Evolutionary conservation across 1,140 invertebrate genomes (phyloP).

Genomic region (Spodoptera litura): DNA sequence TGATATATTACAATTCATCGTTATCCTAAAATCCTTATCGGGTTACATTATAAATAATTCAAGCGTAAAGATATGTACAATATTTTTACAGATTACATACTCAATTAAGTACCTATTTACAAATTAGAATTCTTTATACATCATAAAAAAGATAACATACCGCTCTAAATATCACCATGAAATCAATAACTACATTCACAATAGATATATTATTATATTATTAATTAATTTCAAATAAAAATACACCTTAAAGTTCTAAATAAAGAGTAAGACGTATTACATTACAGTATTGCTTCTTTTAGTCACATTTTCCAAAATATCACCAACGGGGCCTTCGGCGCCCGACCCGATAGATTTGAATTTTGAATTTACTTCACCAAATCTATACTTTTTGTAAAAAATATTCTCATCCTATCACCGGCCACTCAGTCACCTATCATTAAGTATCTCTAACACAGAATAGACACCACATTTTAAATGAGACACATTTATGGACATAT

Average conservation of each 20-base stretch:
- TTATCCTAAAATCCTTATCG: conserved; percentile 72
- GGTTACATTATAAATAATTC: conserved; percentile 82
- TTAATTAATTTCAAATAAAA: conserved; percentile 80
- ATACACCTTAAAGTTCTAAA: conserved; percentile 82
- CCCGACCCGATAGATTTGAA: conserved; percentile 52
- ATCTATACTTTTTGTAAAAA: conserved; percentile 77
- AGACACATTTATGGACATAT: conserved; percentile 85
- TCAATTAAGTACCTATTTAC: conserved; percentile 85
- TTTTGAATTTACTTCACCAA: conserved; percentile 41
- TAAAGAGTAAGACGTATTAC: conserved; percentile 87
- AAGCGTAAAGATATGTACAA: conserved; percentile 86
- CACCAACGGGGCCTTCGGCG: conserved; percentile 80
- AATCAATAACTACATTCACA: conserved; percentile 85
- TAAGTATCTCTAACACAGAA: conserved; percentile 81
- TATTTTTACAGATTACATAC: conserved; percentile 84
- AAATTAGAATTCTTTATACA: conserved; percentile 86
- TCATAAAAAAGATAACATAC: conserved; percentile 85
- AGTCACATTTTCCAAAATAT: conserved; percentile 90
- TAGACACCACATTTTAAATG: conserved; percentile 85
- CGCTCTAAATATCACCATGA: conserved; percentile 84
- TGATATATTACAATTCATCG: conserved; percentile 71
- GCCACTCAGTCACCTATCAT: conserved; percentile 81
- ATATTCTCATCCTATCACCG: conserved; percentile 75
- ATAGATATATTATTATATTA: conserved; percentile 78
- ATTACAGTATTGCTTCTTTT: conserved; percentile 90